phyloP scores from a whole-genome alignment of 1,140 invertebrate genomes.

The Bombus pascuorum region DNA sequence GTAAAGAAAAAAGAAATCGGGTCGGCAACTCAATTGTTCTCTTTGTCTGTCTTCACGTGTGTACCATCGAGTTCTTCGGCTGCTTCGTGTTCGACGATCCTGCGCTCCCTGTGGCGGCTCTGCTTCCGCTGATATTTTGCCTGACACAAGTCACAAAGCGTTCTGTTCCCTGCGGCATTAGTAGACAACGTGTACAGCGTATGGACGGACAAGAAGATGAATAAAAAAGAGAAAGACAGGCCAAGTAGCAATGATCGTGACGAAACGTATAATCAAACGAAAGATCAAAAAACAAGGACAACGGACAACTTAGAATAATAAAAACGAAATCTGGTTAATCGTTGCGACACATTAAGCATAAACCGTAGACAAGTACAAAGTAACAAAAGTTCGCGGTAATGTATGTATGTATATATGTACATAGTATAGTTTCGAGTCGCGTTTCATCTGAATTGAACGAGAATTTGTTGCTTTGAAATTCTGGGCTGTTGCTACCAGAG shows the following conservation, averaged over 20 bases:
- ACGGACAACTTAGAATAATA: conserved; percentile 18
- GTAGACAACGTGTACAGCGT: conserved; percentile 71
- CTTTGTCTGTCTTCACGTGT: conserved; percentile 61
- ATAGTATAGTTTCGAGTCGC: not conserved
- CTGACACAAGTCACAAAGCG: conserved; percentile 91
- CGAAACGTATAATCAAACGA: conserved; percentile 5
- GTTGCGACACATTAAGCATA: conserved; percentile 50
- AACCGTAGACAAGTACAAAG: conserved; percentile 11
- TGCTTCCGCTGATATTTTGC: conserved; percentile 87
- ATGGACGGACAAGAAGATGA: conserved; percentile 42
- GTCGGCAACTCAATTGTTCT: conserved; percentile 42
- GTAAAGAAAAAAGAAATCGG: conserved; percentile 31
- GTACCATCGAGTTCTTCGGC: conserved; percentile 82
- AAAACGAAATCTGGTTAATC: conserved; percentile 23
- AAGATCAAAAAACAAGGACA: not conserved
- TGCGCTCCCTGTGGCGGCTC: conserved; percentile 85
- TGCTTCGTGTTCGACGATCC: conserved; percentile 79
- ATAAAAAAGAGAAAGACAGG: conserved; percentile 16
- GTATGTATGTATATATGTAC: conserved; percentile 14
- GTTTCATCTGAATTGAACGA: not conserved
- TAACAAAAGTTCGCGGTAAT: not conserved
- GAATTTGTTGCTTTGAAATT: conserved; percentile 2
- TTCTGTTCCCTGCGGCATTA: conserved; percentile 90
- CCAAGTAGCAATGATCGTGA: conserved; percentile 36
- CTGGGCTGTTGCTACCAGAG: conserved; percentile 30